A percentile compares a stretch with the other conserved stretches of the same genome.
phyloP scores from a whole-genome alignment of 2,797 vertebrate genomes.

The Heteromormyrus szaboi region DNA sequence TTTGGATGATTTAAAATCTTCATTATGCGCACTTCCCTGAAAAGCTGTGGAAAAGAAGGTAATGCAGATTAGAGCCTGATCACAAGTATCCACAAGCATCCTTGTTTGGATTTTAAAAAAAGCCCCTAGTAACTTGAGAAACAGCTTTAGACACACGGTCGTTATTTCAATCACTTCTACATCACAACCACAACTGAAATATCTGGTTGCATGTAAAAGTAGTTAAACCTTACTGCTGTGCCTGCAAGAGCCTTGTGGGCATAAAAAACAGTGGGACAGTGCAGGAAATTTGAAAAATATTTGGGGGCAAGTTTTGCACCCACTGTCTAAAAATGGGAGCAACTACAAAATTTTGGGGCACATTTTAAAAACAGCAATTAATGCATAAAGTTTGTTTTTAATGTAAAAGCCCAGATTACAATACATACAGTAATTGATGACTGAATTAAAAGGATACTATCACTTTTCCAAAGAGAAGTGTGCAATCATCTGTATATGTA shows the following conservation, averaged over 20 bases:
- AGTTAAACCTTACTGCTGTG: neutral
- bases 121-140: neutral
- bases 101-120: neutral
- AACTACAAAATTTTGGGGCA: neutral
- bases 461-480: neutral
- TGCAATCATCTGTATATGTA: neutral
- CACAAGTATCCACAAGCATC: neutral
- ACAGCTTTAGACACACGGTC: neutral
- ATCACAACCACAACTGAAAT: neutral
- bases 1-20: conserved; percentile 99
- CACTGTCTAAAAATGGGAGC: neutral
- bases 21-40: conserved; percentile 99
- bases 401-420: neutral
- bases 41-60: conserved; percentile 70
- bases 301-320: neutral
- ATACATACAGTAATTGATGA: neutral
- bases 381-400: neutral
- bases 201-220: neutral
- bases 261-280: neutral
- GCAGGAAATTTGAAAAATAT: neutral
- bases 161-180: neutral
- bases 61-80: neutral
- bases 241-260: neutral
- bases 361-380: neutral
- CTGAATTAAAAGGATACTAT: neutral